Base-by-base conservation (phyloP, 1,140 invertebrate species). In the Bombus difficillimus region DNA sequence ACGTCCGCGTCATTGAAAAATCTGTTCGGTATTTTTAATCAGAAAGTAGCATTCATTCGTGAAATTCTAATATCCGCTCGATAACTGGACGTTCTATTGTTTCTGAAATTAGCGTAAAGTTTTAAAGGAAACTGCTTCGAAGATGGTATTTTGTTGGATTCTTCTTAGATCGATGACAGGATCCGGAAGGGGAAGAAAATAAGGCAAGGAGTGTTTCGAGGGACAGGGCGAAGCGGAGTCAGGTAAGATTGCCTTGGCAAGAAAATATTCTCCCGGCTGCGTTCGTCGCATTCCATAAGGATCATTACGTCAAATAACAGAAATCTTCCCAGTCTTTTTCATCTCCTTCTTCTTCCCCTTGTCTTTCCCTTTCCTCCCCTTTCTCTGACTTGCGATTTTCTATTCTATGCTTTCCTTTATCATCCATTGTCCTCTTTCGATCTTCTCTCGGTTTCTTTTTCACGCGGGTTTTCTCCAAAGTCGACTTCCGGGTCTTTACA, bases 221-320 rank as follows among this genome's bases (percentile, higher is more conserved):
- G 8, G 69, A 39, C 47, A 53, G 47, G 47, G 47, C 2, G n/a
- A 43, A 41, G n/a, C 15, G n/a, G 41, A 64, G 71, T 22, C 78
- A 88, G 89, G 79, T 81, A 89, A 85, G 85, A 83, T 83, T 83
- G 88, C 68, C 66, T 78, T 66, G 68, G 34, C 71, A 81, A 81
- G 89, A 88, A 88, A 90, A 91, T 86, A 91, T 88, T 79, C 85
- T 57, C 74, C 74, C 68, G 76, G 82, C 68, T 59, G 79, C 83
- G 74, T 81, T 84, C 74, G 71, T 86, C 89, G 83, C 90, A 91
- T 91, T 91, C 89, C 89, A 41, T 72, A 62, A 86, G 88, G 90
- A 91, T 91, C 90, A 91, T 91, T 91, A 91, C 87, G 76, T 91
- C 90, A 84, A 91, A 91, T 90, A 91, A 91, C 90, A 91, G 89